phyloP scores from a whole-genome alignment of 2,113 vertebrate genomes.

The Indri indri region DNA sequence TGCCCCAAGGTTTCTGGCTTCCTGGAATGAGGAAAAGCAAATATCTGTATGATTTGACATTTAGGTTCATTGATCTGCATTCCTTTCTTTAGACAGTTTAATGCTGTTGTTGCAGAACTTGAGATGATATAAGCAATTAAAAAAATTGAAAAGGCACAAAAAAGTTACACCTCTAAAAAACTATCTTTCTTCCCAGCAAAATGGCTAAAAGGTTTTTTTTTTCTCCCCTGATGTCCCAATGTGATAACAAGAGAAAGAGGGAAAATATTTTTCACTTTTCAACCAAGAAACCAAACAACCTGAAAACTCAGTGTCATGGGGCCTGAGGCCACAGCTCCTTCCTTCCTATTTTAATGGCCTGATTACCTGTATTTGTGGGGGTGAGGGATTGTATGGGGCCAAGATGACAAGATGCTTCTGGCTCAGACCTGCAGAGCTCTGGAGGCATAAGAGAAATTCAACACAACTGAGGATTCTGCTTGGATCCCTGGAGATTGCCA shows the following conservation, averaged over 20 bases:
- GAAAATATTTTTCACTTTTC: background rate
- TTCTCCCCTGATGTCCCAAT: too few species aligned
- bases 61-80: background rate
- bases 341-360: background rate
- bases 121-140: background rate
- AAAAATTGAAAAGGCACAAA: background rate
- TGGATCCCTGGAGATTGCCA: rapidly evolving
- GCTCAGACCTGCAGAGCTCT: background rate
- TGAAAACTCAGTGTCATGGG: too few species aligned
- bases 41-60: background rate
- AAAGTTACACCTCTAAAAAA: background rate
- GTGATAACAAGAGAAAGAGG: background rate
- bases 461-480: too few species aligned
- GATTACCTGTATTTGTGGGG: background rate
- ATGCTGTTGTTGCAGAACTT: background rate
- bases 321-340: too few species aligned
- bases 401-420: too few species aligned
- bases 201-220: background rate
- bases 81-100: background rate
- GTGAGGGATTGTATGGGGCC: background rate
- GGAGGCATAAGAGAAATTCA: background rate
- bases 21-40: background rate
- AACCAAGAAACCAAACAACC: background rate
- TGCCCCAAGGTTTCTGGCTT: too few species aligned
- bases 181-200: too few species aligned